These are phyloP conservation scores for Nanorana parkeri DNA, from an alignment of 2,113 vertebrate genomes.

Conservation along the genomic window DNA sequence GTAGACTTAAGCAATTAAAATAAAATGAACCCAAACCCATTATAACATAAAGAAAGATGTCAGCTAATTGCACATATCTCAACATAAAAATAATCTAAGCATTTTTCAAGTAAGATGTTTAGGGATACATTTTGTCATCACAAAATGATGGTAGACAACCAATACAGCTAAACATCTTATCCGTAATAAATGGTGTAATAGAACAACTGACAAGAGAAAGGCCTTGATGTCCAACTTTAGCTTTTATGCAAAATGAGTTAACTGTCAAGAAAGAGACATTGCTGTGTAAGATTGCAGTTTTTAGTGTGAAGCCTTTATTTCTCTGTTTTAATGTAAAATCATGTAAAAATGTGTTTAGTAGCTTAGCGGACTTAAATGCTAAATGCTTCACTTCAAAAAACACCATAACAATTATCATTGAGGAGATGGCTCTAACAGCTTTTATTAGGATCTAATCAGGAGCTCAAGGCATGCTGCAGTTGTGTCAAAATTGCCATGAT, in stretches of 20 bases:
- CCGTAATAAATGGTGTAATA: background rate
- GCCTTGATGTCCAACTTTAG: background rate
- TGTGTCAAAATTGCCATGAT: constrained; percentile 53
- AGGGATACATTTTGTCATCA: too few species aligned
- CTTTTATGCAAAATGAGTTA: constrained; percentile 20
- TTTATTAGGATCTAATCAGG: constrained; percentile 56
- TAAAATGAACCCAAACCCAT: too few species aligned
- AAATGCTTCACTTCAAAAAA: constrained; percentile 49
- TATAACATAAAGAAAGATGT: too few species aligned
- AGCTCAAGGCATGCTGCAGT: constrained; percentile 41
- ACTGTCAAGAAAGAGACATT: constrained; percentile 10
- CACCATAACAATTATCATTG: constrained; percentile 55
- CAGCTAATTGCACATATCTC: too few species aligned
- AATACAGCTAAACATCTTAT: too few species aligned
- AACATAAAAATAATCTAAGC: too few species aligned
- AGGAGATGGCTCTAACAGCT: constrained; percentile 47
- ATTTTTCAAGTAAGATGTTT: too few species aligned
- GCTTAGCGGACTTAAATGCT: constrained; percentile 39
- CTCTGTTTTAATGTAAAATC: constrained; percentile 16
- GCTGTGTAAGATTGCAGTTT: background rate
- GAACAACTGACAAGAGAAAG: background rate
- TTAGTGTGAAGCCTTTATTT: constrained; percentile 18
- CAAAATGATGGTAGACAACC: too few species aligned
- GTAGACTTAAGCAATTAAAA: too few species aligned
- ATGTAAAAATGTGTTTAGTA: constrained; percentile 41